These are phyloP conservation scores for Dermolepida albohirtum DNA, from an alignment of 2,888 invertebrate species.

Conservation along the genomic window DNA sequence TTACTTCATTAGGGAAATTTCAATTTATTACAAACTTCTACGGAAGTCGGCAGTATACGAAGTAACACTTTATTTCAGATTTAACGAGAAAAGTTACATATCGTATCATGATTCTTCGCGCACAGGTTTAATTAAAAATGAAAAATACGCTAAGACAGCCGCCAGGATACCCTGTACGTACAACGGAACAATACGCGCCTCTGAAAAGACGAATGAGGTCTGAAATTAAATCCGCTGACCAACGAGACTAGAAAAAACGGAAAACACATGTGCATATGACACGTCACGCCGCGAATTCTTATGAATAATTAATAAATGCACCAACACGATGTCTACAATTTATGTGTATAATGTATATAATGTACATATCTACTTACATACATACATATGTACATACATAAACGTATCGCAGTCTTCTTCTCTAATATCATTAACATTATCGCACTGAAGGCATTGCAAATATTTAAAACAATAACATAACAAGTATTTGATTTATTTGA, in stretches of 20 bases:
- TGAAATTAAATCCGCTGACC: constrained; percentile 38
- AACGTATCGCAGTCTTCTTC: no score
- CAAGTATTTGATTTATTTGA: no score
- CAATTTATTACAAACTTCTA: no score
- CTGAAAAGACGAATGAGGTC: constrained; percentile 34
- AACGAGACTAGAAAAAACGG: constrained; percentile 11
- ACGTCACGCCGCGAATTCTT: constrained; percentile 26
- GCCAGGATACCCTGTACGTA: background rate
- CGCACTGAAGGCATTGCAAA: no score
- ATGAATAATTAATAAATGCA: constrained; percentile 37
- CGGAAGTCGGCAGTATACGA: no score
- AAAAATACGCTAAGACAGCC: constrained; percentile 24
- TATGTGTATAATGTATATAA: no score
- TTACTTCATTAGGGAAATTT: no score
- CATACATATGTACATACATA: no score
- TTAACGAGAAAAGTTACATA: background rate
- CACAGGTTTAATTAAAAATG: constrained; percentile 37
- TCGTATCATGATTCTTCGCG: constrained; percentile 5
- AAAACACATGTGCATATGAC: constrained; percentile 38
- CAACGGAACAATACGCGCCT: background rate
- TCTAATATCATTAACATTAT: no score
- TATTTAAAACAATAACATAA: no score
- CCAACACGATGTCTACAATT: constrained; percentile 7
- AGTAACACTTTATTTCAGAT: no score
- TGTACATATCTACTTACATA: no score